These are phyloP conservation scores for Drosophila pruinosa DNA, from an alignment of 1,140 invertebrate genomes.

Conservation along the genomic window DNA sequence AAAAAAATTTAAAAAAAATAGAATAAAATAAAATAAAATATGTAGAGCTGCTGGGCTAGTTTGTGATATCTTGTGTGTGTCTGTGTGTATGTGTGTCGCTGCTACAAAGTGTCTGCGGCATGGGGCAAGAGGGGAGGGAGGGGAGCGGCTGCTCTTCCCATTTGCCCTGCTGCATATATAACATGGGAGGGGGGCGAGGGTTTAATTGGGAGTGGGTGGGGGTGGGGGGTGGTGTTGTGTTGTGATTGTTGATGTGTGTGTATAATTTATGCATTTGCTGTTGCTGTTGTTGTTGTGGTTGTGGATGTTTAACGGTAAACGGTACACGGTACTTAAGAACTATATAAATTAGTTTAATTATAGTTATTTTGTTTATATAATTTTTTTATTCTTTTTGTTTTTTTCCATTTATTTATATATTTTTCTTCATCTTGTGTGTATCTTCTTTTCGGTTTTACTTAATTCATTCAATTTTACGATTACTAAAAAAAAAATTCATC, in stretches of 20 bases:
- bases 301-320: constrained; percentile 18
- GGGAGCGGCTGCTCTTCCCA: too few relatives aligned
- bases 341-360: constrained; percentile 73
- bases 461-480: constrained; percentile 62
- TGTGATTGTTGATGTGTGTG: neutral
- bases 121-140: too few relatives aligned
- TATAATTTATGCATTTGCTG: constrained; percentile 9
- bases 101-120: neutral
- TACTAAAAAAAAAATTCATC: constrained; percentile 73
- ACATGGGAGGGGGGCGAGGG: neutral
- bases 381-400: constrained; percentile 18
- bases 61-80: constrained; percentile 10
- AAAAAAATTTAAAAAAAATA: constrained; percentile 52
- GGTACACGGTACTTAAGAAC: constrained; percentile 65
- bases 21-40: constrained; percentile 12
- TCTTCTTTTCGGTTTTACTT: constrained; percentile 30
- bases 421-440: constrained; percentile 41
- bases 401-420: constrained; percentile 41
- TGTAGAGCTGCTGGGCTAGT: constrained; percentile 11
- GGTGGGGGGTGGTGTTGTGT: neutral
- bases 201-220: neutral
- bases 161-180: neutral
- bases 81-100: neutral
- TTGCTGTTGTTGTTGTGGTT: constrained; percentile 2
- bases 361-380: constrained; percentile 41